A percentile compares a stretch with the other conserved stretches of the same genome.
Evolutionary conservation across 2,888 invertebrate genomes (phyloP).

Genomic region (Eudasyphora cyanicolor): DNA sequence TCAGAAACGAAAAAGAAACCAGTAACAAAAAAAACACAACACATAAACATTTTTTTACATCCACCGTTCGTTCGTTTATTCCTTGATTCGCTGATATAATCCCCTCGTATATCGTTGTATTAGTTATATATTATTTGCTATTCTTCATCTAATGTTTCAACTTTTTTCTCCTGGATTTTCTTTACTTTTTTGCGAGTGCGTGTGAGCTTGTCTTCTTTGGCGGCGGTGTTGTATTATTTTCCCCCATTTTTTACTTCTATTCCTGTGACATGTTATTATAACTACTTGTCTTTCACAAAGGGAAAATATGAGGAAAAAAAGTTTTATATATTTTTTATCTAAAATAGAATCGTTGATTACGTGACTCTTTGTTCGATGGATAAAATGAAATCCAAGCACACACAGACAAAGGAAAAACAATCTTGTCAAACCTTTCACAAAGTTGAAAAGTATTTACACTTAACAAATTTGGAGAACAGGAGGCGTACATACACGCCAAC

Average conservation of each 20-base stretch:
- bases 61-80: neutral
- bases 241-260: constrained; percentile 51
- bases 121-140: constrained; percentile 43
- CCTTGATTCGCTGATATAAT: constrained; percentile 47
- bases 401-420: constrained; percentile 36
- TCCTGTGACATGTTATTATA: constrained; percentile 64
- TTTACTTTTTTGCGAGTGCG: constrained; percentile 28
- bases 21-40: neutral
- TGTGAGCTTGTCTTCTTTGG: constrained; percentile 17
- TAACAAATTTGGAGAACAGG: constrained; percentile 21
- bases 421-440: constrained; percentile 49
- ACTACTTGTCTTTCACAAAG: constrained; percentile 62
- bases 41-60: constrained; percentile 37
- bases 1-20: constrained; percentile 30
- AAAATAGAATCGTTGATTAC: constrained; percentile 65
- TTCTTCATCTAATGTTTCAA: constrained; percentile 43
- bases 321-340: constrained; percentile 54
- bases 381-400: constrained; percentile 52
- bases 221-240: constrained; percentile 10
- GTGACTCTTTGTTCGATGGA: constrained; percentile 64
- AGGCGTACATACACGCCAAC: neutral
- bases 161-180: constrained; percentile 17
- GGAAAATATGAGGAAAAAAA: constrained; percentile 16
- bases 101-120: constrained; percentile 53
- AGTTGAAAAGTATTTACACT: constrained; percentile 39